Percentiles rank a stretch among this genome's conserved stretches.
Conservation (phyloP, 2,797 vertebrate genomes). For the Meriones psammophilus region DNA sequence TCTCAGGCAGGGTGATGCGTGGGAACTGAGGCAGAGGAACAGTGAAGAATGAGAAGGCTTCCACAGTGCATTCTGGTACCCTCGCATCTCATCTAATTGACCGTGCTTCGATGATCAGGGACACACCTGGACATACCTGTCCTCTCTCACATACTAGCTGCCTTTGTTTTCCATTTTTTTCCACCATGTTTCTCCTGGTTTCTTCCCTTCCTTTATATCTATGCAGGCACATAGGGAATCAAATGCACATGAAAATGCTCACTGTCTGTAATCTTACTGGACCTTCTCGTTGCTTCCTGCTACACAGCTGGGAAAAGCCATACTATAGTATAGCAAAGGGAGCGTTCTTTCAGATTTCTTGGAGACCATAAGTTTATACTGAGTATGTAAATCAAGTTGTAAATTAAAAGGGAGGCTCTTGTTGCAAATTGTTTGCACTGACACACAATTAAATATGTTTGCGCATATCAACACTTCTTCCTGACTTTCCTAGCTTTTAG, state of each 20-base stretch:
- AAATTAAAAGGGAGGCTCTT: neutral
- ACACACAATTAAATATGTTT: slow-evolving; percentile 56
- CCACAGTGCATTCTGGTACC: neutral
- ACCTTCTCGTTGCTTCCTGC: neutral
- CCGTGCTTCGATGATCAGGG: slow-evolving; percentile 37
- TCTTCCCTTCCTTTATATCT: neutral
- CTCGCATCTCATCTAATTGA: slow-evolving; percentile 18
- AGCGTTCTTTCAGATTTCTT: slow-evolving; percentile 8
- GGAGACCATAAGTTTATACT: slow-evolving; percentile 4
- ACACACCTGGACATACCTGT: neutral
- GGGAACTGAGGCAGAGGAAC: slow-evolving; percentile 34
- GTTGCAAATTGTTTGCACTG: slow-evolving; percentile 42
- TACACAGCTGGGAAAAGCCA: neutral
- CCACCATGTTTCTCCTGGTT: slow-evolving; percentile 4
- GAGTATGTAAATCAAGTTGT: neutral
- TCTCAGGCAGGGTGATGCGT: slow-evolving; percentile 40
- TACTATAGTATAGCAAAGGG: neutral
- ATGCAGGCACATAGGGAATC: neutral
- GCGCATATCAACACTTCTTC: neutral
- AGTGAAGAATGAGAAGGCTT: neutral
- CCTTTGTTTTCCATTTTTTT: slow-evolving; percentile 13
- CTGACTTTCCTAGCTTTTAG: neutral
- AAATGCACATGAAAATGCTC: neutral
- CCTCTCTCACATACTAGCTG: neutral
- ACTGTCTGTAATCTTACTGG: neutral